Evolutionary conservation across 2,113 vertebrate species (phyloP), one percentile per base, ranked within the genome.

Genomic region (Apeltes quadracus): DNA sequence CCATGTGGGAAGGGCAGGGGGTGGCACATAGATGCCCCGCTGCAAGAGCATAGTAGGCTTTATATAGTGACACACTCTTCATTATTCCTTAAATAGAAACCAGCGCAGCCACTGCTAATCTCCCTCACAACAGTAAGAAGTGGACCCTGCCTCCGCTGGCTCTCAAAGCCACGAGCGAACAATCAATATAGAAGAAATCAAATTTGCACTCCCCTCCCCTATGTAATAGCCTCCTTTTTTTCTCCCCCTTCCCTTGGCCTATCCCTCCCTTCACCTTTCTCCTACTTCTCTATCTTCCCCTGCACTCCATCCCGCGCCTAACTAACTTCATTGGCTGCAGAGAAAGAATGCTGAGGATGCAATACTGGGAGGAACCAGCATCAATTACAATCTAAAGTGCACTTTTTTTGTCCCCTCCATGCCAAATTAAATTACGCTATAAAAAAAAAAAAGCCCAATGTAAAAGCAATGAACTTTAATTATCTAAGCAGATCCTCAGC

Each of bases 371-470:
- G 81, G 88, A 88, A 88, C 73, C 68, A 70, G 81, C 85, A 88
- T 90, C 89, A 92, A 90, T 92, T 92, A 93, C 87, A 82, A 61
- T 91, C 76, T 83, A 88, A 91, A 93, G 89, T 92, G 89, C 91
- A 90, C 89, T 89, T 90, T 92, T 84, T 76, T 72, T 53, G 66
- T 3, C 22, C 65, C 82, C 46, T 46, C 43, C 66, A 78, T 90
- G 78, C 87, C 84, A 92, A 93, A 93, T 91, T 89, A 88, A 91
- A 93, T 93, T 92, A 92, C 74, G 32, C 85, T 87, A 89, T 93
- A 84, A 85, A 74, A 73, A 69, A 34, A 34, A 72, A 79, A 75
- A 88, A 71, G 62, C 15, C 43, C 69, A 83, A 83, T 83, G 84
- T 79, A 85, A 85, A 92, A 87, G 81, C 89, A 91, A 92, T 92